Evolutionary conservation across 2,888 invertebrate genomes (phyloP).

Genomic region (Oconnorella tubifera): DNA sequence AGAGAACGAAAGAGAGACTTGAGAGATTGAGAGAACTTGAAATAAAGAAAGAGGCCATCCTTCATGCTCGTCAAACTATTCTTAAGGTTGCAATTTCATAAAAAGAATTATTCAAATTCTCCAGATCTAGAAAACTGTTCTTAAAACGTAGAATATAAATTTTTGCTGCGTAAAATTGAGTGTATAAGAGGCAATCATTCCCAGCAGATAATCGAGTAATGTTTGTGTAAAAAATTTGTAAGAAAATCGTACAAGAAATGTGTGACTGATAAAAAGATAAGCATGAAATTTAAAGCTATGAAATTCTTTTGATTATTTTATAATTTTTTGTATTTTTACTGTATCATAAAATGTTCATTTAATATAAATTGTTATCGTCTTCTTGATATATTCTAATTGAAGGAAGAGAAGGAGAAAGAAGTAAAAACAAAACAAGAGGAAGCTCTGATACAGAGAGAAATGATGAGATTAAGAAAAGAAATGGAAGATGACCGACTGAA

Average conservation of each 20-base stretch:
- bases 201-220: no score
- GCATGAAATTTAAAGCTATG: no score
- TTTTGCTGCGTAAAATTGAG: no score
- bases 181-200: no score
- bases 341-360: no score
- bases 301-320: no score
- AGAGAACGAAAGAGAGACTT: neutral
- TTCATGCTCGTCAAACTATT: neutral
- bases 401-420: slow-evolving; percentile 1
- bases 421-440: neutral
- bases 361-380: no score
- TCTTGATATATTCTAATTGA: no score
- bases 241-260: no score
- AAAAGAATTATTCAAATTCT: neutral
- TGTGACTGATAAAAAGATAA: no score
- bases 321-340: no score
- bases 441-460: neutral
- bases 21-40: neutral
- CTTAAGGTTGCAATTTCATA: neutral
- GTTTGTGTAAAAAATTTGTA: no score
- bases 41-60: neutral
- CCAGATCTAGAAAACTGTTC: neutral
- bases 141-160: neutral
- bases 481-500: neutral
- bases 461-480: neutral